phyloP scores from a whole-genome alignment of 2,797 vertebrate species.

The Chlorospingus semifuscus region DNA sequence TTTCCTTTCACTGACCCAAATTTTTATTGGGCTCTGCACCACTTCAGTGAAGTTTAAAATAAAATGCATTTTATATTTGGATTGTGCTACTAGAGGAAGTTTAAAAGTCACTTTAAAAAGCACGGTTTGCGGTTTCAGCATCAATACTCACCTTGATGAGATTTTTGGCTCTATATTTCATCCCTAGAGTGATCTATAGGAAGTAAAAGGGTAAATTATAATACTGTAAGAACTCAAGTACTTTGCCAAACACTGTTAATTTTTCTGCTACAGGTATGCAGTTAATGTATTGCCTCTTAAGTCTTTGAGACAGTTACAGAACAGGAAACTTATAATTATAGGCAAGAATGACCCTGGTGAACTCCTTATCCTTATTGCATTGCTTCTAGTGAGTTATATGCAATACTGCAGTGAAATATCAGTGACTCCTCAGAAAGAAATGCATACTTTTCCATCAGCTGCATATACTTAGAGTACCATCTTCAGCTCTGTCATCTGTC shows the following conservation, averaged over 20 bases:
- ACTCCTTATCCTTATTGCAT: background rate
- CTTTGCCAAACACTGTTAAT: background rate
- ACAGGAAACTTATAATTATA: background rate
- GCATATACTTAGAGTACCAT: background rate
- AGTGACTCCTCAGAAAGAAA: background rate
- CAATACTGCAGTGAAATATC: background rate
- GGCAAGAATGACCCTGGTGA: background rate
- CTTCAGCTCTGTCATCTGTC: slow-evolving; percentile 8
- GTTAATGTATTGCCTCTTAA: background rate
- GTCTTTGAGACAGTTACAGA: background rate
- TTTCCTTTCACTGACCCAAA: background rate
- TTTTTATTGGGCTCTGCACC: background rate
- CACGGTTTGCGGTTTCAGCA: background rate
- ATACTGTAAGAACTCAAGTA: background rate
- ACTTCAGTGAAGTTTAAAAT: background rate
- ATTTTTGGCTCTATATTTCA: background rate
- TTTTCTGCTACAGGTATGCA: background rate
- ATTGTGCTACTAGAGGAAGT: background rate
- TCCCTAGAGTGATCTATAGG: background rate
- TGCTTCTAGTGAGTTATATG: background rate
- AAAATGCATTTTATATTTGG: background rate
- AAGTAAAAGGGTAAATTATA: background rate
- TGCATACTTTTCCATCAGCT: background rate
- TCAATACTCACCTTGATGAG: background rate
- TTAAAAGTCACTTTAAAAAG: background rate